Conservation (phyloP, 2,113 vertebrate genomes). For the Chaetops frenatus region DNA sequence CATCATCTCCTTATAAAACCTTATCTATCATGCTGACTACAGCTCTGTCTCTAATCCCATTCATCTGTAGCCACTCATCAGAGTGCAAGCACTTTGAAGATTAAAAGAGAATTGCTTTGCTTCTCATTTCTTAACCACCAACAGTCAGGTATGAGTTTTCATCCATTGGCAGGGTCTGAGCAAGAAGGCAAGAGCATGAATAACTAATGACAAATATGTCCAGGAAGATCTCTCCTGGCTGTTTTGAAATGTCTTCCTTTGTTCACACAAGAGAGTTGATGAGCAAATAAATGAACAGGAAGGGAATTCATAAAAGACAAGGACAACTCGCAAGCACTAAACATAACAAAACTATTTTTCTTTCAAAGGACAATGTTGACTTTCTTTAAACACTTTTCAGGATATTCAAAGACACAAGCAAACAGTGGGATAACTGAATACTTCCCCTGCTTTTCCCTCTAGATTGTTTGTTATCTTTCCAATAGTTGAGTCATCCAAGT, state of each 20-base stretch:
- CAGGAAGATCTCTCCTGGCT: background rate
- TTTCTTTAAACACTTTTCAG: background rate
- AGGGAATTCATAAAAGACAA: background rate
- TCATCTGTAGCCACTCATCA: background rate
- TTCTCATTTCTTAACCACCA: constrained; percentile 22
- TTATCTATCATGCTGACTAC: background rate
- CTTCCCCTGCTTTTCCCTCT: background rate
- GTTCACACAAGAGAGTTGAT: background rate
- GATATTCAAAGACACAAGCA: background rate
- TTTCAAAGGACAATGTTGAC: background rate
- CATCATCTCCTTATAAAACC: background rate
- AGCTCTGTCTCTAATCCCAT: background rate
- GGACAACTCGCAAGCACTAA: background rate
- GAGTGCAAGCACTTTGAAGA: constrained; percentile 22
- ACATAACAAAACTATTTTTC: background rate
- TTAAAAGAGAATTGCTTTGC: constrained; percentile 17
- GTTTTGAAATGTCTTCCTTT: background rate
- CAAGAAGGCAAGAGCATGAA: background rate
- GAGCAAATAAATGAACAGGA: constrained; percentile 5
- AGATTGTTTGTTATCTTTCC: background rate
- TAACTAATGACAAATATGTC: constrained; percentile 13
- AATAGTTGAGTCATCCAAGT: background rate
- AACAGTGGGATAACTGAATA: background rate
- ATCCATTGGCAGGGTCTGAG: background rate
- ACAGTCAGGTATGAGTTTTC: background rate